Evolutionary conservation across 1,140 invertebrate species (phyloP), one percentile per base, ranked within the genome.

Genomic region (Ceratina japonica): DNA sequence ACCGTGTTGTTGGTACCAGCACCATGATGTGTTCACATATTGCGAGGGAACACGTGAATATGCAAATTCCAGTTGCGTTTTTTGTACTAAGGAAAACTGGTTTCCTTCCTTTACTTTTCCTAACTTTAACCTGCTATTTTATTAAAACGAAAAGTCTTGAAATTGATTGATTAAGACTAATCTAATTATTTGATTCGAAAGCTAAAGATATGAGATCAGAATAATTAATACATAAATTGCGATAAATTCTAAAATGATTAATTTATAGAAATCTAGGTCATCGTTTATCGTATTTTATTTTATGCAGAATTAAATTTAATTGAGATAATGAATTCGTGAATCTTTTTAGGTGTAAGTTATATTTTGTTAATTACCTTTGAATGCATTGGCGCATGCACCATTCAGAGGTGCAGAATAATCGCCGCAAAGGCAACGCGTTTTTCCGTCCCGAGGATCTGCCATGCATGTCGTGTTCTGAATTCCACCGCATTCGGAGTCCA

Each of bases 381-480:
- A 93, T 87, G 93, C 89, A 90, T 93, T 93, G 52, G 92, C 92
- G 81, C 95, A 96, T 24, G 92, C 91, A 31, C 95, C 95, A 82
- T 95, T 95, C 1, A 93, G 82, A 0, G 95, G 95, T 2, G 94
- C 91, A 1, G 92, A 89, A 86, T 95, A 95, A 89, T 95, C 95
- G 0, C 94, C 94, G 82, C 95, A 96, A 0, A 96, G 93, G 75
- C 95, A 96, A 27, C 95, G 91, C 49, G 93, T 92, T 75, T 93
- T 93, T 37, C 93, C 91, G 84, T 95, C 94, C 75, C 92, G 93
- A 24, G 92, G 92, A 56, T 95, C 94, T 52, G 93, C 88, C 5
- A 95, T 93, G 74, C 95, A 96, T 22, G 94, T 95, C 24, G 94
- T 94, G 69, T 94, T 94, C 87, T 93, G 94, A 81, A 95, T 94